phyloP scores from a whole-genome alignment of 2,113 vertebrate genomes.

The Istiophorus platypterus region DNA sequence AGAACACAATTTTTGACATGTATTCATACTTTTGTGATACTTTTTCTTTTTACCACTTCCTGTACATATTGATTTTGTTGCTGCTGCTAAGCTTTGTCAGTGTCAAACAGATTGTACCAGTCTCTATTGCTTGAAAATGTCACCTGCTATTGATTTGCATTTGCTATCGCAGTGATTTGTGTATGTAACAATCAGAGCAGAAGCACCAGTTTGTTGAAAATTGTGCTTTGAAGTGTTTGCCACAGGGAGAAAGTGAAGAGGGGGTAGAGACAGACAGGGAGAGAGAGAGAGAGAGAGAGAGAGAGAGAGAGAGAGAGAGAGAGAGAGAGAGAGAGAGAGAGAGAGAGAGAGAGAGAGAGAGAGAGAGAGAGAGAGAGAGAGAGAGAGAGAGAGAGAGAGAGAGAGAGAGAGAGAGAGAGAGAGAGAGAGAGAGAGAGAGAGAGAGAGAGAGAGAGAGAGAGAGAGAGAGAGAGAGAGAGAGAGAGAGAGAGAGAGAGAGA shows the following conservation, averaged over 20 bases:
- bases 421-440: background rate
- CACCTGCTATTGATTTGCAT: conserved; percentile 47
- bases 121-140: conserved; percentile 55
- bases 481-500: background rate
- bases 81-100: conserved; percentile 27
- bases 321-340: background rate
- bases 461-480: conserved; percentile 6
- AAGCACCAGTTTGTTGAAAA: conserved; percentile 36
- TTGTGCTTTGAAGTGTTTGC: conserved; percentile 31
- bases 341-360: too few species aligned
- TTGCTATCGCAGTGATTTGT: conserved; percentile 19
- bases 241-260: conserved; percentile 5
- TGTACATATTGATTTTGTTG: conserved; percentile 46
- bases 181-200: conserved; percentile 46
- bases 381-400: background rate
- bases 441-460: too few species aligned
- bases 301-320: background rate
- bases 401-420: too few species aligned
- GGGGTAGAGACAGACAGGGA: too few species aligned
- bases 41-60: conserved; percentile 45
- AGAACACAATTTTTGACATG: conserved; percentile 8
- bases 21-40: conserved; percentile 30
- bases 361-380: conserved; percentile 3
- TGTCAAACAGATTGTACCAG: conserved; percentile 1
- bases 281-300: conserved; percentile 11